Conservation (phyloP, 2,113 vertebrate species). For the Camelus bactrianus region DNA sequence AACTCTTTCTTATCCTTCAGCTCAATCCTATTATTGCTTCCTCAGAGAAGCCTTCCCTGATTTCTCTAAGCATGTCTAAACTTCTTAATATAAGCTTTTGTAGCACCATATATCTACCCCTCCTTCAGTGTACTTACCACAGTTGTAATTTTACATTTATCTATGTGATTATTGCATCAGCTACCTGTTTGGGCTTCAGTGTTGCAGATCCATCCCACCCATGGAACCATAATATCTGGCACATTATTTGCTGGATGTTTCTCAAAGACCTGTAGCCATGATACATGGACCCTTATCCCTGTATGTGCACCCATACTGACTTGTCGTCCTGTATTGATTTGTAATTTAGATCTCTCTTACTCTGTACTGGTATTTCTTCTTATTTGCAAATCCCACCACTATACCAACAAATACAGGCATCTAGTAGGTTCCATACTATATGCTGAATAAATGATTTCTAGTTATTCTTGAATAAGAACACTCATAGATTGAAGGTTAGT, state of each 20-base stretch:
- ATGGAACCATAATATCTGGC: not conserved
- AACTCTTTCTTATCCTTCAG: not conserved
- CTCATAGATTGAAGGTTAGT: not conserved
- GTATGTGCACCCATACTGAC: not conserved
- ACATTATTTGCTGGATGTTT: not conserved
- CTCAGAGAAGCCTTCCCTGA: not conserved
- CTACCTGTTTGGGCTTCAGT: not conserved
- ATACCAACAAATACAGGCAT: not conserved
- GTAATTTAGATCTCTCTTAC: not conserved
- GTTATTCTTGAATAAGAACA: not conserved
- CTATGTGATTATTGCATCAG: not conserved
- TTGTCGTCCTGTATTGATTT: not conserved
- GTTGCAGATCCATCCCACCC: not conserved
- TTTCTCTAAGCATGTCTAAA: not conserved
- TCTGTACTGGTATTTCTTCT: not conserved
- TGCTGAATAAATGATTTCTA: not conserved
- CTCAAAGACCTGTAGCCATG: not conserved
- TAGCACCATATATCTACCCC: not conserved
- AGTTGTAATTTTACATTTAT: not conserved
- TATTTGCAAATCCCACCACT: not conserved
- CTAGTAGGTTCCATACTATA: not conserved
- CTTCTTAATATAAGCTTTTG: not conserved
- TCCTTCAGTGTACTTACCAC: not conserved
- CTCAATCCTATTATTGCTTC: not conserved
- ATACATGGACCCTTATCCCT: not conserved